phyloP scores from a whole-genome alignment of 2,113 vertebrate genomes.

The Platanista minor region DNA sequence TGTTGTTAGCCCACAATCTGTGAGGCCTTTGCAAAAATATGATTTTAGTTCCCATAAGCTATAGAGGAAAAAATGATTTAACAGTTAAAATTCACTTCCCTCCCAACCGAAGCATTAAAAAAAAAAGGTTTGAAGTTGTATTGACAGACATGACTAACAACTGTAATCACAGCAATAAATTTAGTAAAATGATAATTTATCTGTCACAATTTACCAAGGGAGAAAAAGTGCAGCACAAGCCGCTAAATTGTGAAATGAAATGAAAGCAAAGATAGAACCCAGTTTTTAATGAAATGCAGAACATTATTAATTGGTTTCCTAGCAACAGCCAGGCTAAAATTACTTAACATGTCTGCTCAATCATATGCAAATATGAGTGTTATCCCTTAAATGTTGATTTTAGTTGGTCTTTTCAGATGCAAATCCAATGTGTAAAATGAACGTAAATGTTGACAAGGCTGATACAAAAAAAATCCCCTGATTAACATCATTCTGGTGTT shows the following conservation, averaged over 20 bases:
- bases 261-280: constrained; percentile 72
- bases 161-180: constrained; percentile 68
- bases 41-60: constrained; percentile 30
- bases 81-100: constrained; percentile 36
- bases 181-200: constrained; percentile 66
- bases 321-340: constrained; percentile 83
- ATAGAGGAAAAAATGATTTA: constrained; percentile 38
- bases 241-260: constrained; percentile 69
- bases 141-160: constrained; percentile 68
- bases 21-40: constrained; percentile 57
- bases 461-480: constrained; percentile 74
- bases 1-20: constrained; percentile 61
- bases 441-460: constrained; percentile 85
- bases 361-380: constrained; percentile 85
- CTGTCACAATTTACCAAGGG: constrained; percentile 56
- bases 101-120: not conserved
- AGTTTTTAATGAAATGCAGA: constrained; percentile 75
- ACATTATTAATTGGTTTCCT: constrained; percentile 84
- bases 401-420: constrained; percentile 83
- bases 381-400: constrained; percentile 86
- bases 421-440: constrained; percentile 83
- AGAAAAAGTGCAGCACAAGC: constrained; percentile 46
- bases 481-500: constrained; percentile 79
- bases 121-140: constrained; percentile 61
- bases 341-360: constrained; percentile 82